phyloP scores from a whole-genome alignment of 2,888 invertebrate species.

The Lepidochitona cinerea region DNA sequence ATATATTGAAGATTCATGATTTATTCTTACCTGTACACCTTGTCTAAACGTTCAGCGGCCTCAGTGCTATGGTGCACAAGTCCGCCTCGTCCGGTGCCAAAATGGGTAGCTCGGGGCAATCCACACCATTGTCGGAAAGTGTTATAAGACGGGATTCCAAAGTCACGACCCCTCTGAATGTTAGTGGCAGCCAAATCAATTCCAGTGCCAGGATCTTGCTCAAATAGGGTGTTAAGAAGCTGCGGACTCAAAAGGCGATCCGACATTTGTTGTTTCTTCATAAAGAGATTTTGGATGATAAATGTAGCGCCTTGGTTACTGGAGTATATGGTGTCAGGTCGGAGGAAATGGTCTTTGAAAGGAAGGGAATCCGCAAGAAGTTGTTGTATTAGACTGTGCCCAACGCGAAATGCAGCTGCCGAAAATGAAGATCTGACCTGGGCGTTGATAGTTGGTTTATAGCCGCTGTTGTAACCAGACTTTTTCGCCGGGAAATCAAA shows the following conservation, averaged over 20 bases:
- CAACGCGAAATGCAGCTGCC: neutral
- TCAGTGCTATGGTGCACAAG: neutral
- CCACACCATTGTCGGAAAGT: neutral
- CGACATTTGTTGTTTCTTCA: neutral
- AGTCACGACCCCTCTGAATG: constrained; percentile 13
- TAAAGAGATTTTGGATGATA: neutral
- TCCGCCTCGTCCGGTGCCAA: neutral
- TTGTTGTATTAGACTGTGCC: neutral
- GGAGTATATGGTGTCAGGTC: neutral
- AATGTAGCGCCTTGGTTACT: neutral
- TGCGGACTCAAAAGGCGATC: neutral
- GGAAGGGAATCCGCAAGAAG: neutral
- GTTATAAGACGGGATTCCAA: constrained; percentile 5
- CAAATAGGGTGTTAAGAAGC: constrained; percentile 4
- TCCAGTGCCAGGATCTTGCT: neutral
- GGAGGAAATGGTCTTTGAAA: neutral
- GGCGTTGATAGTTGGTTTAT: neutral
- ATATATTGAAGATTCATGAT: no score
- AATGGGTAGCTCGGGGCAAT: neutral
- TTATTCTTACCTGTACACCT: no score
- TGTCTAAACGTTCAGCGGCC: neutral
- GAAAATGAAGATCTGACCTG: neutral
- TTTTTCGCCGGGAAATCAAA: neutral
- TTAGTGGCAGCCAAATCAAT: constrained; percentile 9
- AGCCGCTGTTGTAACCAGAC: neutral